Evolutionary conservation across 2,797 vertebrate genomes (phyloP).

Genomic region (Psittacula derbiana): DNA sequence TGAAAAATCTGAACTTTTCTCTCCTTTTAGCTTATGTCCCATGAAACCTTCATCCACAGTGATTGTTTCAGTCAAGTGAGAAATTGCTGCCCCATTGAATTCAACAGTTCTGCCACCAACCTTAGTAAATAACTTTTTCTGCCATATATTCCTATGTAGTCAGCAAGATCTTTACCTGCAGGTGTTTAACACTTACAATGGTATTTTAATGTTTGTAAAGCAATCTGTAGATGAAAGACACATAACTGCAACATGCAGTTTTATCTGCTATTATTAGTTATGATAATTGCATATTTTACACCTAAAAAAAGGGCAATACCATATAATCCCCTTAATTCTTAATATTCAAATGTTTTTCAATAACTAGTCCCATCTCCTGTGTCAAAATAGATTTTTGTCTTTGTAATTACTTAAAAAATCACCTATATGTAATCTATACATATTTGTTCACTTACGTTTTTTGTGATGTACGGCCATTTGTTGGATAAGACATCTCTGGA

Average conservation of each 20-base stretch:
- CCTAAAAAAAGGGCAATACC: not conserved
- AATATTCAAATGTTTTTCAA: not conserved
- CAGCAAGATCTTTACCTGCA: not conserved
- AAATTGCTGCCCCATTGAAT: not conserved
- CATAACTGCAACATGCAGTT: not conserved
- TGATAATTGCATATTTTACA: rapidly evolving
- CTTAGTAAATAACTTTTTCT: not conserved
- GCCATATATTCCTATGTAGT: rapidly evolving
- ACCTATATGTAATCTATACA: rapidly evolving
- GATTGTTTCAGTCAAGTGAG: not conserved
- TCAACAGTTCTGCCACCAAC: not conserved
- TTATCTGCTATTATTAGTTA: not conserved
- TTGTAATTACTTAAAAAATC: not conserved
- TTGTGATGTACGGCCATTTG: not conserved
- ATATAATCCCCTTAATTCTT: not conserved
- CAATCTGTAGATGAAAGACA: not conserved
- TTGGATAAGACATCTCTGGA: not conserved
- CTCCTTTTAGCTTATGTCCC: not conserved
- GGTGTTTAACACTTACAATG: rapidly evolving
- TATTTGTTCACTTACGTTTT: rapidly evolving
- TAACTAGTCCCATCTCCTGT: not conserved
- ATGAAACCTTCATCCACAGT: not conserved
- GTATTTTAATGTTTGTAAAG: not conserved
- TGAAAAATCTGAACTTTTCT: not conserved
- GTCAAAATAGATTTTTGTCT: not conserved